Percentiles rank a stretch among this genome's conserved stretches.
Evolutionary conservation across 2,888 invertebrate species (phyloP).

Genomic region (Malachius bipustulatus): DNA sequence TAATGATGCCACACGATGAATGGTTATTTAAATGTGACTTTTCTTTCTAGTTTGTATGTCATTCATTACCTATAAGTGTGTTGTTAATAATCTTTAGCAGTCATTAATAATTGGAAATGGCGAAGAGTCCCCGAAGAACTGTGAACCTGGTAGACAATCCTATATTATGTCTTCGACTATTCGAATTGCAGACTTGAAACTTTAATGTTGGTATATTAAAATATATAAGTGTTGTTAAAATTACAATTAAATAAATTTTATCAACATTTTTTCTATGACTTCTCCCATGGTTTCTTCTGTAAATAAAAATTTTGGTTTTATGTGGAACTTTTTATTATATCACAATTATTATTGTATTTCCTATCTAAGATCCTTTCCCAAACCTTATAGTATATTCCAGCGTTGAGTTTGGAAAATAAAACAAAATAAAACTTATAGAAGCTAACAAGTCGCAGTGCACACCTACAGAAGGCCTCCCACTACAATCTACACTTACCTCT

Average conservation of each 20-base stretch:
- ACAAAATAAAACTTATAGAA: no score
- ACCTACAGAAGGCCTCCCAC: no score
- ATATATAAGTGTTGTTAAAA: constrained; percentile 26
- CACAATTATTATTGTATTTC: no score
- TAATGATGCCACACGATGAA: not conserved
- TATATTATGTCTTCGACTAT: no score
- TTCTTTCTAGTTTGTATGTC: constrained; percentile 4
- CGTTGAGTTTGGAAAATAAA: no score
- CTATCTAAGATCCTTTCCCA: no score
- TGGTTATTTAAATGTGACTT: constrained; percentile 5
- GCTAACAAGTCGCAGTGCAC: no score
- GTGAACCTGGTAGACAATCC: constrained; percentile 27
- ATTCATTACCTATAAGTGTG: not conserved
- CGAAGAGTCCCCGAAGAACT: not conserved
- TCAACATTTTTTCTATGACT: constrained; percentile 23
- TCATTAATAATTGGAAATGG: not conserved
- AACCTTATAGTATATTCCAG: no score
- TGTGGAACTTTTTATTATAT: no score
- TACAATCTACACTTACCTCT: no score
- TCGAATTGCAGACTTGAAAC: constrained; percentile 18
- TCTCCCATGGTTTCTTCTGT: constrained; percentile 21
- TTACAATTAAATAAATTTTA: constrained; percentile 22
- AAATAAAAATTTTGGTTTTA: constrained; percentile 24
- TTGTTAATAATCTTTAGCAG: constrained; percentile 4
- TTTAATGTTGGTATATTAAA: constrained; percentile 25